Evolutionary conservation across 1,140 invertebrate species (phyloP).

Genomic region (Drosophila mauritiana): DNA sequence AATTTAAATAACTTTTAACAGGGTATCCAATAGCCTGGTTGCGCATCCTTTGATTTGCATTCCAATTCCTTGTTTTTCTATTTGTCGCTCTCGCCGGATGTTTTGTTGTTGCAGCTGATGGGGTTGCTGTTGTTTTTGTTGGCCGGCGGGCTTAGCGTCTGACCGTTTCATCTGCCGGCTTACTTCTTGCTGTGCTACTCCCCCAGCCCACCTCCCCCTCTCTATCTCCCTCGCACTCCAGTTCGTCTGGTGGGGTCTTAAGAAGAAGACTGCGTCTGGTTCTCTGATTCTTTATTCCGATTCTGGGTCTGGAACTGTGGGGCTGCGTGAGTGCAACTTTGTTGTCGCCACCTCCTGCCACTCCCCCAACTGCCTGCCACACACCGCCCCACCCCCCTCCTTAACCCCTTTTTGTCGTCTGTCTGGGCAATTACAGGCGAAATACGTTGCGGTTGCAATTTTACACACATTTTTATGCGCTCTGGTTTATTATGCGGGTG

Average conservation of each 20-base stretch:
- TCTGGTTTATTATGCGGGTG: constrained; percentile 76
- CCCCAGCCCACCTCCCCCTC: not conserved
- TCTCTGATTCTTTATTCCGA: constrained; percentile 29
- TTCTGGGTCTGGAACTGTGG: constrained; percentile 38
- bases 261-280: constrained; percentile 18
- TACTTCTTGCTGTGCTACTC: constrained; percentile 28
- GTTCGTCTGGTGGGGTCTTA: constrained; percentile 44
- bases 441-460: constrained; percentile 53
- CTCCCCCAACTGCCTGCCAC: not conserved
- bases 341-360: constrained; percentile 41
- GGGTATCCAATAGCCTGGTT: not conserved
- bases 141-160: constrained; percentile 41
- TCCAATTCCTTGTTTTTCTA: constrained; percentile 29
- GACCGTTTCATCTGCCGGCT: constrained; percentile 67
- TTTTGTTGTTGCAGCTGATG: constrained; percentile 64
- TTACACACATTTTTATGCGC: constrained; percentile 59
- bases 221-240: constrained; percentile 9
- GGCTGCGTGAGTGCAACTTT: constrained; percentile 55
- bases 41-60: not conserved
- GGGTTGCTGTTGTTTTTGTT: constrained; percentile 28
- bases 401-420: constrained; percentile 29
- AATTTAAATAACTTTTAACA: not conserved
- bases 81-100: constrained; percentile 60
- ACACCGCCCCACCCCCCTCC: not conserved
- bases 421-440: constrained; percentile 56